Evolutionary conservation across 2,113 vertebrate species (phyloP).

Genomic region (Gymnocephalus cernua): DNA sequence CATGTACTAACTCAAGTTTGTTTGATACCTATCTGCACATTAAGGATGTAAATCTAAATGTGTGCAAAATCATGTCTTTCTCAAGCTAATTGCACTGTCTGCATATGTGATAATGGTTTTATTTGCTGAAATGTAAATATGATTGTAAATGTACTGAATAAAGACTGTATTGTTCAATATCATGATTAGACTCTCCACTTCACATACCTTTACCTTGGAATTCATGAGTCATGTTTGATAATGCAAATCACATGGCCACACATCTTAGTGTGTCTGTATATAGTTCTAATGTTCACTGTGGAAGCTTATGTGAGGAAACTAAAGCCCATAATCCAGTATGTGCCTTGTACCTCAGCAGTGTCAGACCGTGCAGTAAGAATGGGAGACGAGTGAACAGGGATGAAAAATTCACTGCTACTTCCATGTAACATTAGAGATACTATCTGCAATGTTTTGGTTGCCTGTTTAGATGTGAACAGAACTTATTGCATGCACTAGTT

Average conservation of each 20-base stretch:
- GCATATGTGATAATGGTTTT: not conserved
- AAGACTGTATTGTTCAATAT: slow-evolving; percentile 12
- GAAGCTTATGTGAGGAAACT: slow-evolving; percentile 49
- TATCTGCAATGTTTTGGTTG: not conserved
- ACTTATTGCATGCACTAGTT: not conserved
- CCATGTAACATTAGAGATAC: slow-evolving; percentile 17
- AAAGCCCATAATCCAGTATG: slow-evolving; percentile 79
- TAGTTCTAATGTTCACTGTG: slow-evolving; percentile 35
- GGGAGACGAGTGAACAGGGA: not conserved
- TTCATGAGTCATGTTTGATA: not conserved
- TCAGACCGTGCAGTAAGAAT: not conserved
- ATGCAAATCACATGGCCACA: not conserved
- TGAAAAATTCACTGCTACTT: slow-evolving; percentile 7
- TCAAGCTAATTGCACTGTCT: not conserved
- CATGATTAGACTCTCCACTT: not conserved
- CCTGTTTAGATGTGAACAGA: not conserved
- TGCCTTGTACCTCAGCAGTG: slow-evolving; percentile 25
- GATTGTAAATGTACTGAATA: slow-evolving; percentile 57
- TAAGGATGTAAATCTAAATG: not conserved
- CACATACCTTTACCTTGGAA: not conserved
- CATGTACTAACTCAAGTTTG: not conserved
- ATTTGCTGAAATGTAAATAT: slow-evolving; percentile 44
- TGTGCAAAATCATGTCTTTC: not conserved
- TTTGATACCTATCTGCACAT: not conserved
- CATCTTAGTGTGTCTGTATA: slow-evolving; percentile 12